Evolutionary conservation across 1,140 invertebrate genomes (phyloP).

Genomic region (Heliconius hermathena): DNA sequence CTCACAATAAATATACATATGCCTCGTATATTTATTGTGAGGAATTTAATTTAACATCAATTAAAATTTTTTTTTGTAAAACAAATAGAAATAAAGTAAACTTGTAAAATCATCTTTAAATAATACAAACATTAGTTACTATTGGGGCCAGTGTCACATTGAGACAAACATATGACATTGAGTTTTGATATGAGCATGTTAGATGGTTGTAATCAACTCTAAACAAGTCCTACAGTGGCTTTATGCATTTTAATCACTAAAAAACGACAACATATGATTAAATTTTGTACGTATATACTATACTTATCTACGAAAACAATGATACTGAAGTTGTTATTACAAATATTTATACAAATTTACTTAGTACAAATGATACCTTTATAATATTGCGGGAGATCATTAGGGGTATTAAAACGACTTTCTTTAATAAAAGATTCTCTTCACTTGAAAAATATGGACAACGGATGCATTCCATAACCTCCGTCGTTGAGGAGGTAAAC

Average conservation of each 20-base stretch:
- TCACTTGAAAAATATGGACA: slow-evolving; percentile 71
- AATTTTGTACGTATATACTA: slow-evolving; percentile 39
- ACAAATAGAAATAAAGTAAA: slow-evolving; percentile 19
- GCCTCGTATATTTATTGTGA: too few species aligned
- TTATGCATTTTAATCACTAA: slow-evolving; percentile 40
- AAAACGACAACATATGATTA: slow-evolving; percentile 40
- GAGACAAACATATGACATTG: slow-evolving; percentile 52
- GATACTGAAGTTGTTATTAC: slow-evolving; percentile 65
- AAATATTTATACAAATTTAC: slow-evolving; percentile 46
- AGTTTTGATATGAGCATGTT: slow-evolving; percentile 47
- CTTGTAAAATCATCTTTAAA: slow-evolving; percentile 8
- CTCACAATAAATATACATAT: too few species aligned
- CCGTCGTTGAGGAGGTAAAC: slow-evolving; percentile 69
- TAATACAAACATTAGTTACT: slow-evolving; percentile 27
- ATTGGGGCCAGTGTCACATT: slow-evolving; percentile 53
- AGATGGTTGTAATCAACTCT: slow-evolving; percentile 38
- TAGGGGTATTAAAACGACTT: slow-evolving; percentile 69
- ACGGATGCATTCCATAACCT: slow-evolving; percentile 77
- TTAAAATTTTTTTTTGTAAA: not conserved
- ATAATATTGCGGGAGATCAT: slow-evolving; percentile 68
- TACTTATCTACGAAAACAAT: slow-evolving; percentile 71
- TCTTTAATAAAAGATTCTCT: slow-evolving; percentile 67
- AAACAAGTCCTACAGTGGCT: slow-evolving; percentile 31
- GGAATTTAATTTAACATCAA: not conserved
- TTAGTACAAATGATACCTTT: slow-evolving; percentile 63